These are phyloP conservation scores for Trematomus bernacchii DNA, from an alignment of 2,797 vertebrate genomes.

Conservation along the genomic window DNA sequence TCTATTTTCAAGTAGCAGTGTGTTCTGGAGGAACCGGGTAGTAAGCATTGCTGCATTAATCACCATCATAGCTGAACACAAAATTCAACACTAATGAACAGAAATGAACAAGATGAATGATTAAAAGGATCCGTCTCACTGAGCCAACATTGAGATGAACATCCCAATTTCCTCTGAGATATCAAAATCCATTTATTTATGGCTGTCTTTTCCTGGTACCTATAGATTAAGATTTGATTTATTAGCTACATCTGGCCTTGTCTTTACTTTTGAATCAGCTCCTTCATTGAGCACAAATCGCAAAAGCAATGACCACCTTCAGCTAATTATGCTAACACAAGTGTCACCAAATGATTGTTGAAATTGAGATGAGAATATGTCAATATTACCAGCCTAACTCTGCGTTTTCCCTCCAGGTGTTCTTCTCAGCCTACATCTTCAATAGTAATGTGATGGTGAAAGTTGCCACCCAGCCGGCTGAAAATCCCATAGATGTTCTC, in stretches of 20 bases:
- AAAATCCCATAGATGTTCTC: slow-evolving; percentile 97
- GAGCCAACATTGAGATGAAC: background rate
- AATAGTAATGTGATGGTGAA: slow-evolving; percentile 99
- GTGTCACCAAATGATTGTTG: no score
- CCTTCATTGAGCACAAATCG: slow-evolving; percentile 2
- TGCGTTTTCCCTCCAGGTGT: slow-evolving; percentile 85
- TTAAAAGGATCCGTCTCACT: background rate
- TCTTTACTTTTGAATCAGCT: background rate
- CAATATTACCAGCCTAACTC: background rate
- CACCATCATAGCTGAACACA: slow-evolving; percentile 1
- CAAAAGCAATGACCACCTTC: background rate
- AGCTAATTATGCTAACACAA: no score
- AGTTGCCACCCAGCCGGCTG: slow-evolving; percentile 98
- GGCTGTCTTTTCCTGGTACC: background rate
- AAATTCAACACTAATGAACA: background rate
- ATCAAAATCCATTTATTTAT: background rate
- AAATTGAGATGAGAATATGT: no score
- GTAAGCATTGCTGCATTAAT: background rate
- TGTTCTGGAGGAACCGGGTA: background rate
- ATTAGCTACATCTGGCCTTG: background rate
- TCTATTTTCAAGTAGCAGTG: slow-evolving; percentile 1
- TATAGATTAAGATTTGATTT: slow-evolving; percentile 4
- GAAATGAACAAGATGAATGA: background rate
- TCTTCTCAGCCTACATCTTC: slow-evolving; percentile 99
- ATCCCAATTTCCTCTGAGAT: slow-evolving; percentile 9